Evolutionary conservation across 1,140 invertebrate species (phyloP).

Genomic region (Drosophila repleta): DNA sequence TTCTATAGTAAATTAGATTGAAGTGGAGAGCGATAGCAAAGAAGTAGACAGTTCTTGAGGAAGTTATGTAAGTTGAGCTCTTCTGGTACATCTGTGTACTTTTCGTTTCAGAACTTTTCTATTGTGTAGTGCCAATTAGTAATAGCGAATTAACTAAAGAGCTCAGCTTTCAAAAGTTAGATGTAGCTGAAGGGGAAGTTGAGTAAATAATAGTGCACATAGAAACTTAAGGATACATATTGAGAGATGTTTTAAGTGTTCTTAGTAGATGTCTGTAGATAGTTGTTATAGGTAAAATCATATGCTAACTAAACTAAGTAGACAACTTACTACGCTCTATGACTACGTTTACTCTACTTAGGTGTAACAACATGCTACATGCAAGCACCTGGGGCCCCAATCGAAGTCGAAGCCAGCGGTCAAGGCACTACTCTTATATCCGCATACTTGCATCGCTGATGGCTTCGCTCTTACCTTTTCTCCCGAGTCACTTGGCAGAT

Average conservation of each 20-base stretch:
- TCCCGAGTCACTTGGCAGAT: slow-evolving; percentile 97
- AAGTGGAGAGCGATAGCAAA: slow-evolving; percentile 50
- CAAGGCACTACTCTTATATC: slow-evolving; percentile 7
- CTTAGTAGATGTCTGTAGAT: slow-evolving; percentile 44
- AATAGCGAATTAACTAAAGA: slow-evolving; percentile 36
- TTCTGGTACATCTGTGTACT: slow-evolving; percentile 22
- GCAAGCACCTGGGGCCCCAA: not conserved
- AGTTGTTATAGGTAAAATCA: slow-evolving; percentile 14
- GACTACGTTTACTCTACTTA: not conserved
- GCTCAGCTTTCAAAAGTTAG: slow-evolving; percentile 60
- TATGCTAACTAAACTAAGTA: not conserved
- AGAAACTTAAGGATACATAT: slow-evolving; percentile 35
- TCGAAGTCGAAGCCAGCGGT: not conserved
- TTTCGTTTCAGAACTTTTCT: slow-evolving; percentile 14
- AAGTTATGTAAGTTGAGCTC: slow-evolving; percentile 61
- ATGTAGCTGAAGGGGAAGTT: slow-evolving; percentile 43
- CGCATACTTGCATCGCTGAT: not conserved
- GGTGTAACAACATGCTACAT: slow-evolving; percentile 22
- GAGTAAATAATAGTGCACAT: slow-evolving; percentile 52
- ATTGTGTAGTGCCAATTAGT: slow-evolving; percentile 55
- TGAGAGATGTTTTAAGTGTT: slow-evolving; percentile 38
- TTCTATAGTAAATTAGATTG: slow-evolving; percentile 18
- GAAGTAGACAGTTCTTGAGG: slow-evolving; percentile 26
- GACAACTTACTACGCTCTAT: not conserved
- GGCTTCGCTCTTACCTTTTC: slow-evolving; percentile 89